Evolutionary conservation across 2,888 invertebrate species (phyloP).

Genomic region (Mythimna vitellina): DNA sequence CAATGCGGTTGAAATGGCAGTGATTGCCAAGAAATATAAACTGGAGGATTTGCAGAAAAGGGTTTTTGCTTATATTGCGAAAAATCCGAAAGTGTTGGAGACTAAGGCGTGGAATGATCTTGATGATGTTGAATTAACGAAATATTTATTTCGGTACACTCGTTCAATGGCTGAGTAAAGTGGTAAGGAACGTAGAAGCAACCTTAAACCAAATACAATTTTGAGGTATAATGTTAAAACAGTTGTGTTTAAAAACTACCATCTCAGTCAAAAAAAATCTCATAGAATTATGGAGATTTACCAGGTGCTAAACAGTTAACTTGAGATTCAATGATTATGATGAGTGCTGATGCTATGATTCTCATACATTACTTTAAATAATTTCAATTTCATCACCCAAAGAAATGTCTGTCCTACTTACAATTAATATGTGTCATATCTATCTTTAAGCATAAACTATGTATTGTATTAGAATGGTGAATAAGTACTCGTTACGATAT

Average conservation of each 20-base stretch:
- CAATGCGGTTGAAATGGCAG: slow-evolving; percentile 80
- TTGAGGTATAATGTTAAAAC: slow-evolving; percentile 18
- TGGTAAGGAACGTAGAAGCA: slow-evolving; percentile 23
- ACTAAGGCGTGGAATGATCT: slow-evolving; percentile 79
- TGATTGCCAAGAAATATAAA: slow-evolving; percentile 78
- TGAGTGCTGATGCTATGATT: background rate
- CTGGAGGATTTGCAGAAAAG: slow-evolving; percentile 71
- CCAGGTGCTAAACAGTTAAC: background rate
- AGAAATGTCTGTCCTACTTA: background rate
- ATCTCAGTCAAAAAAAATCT: background rate
- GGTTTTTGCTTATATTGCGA: slow-evolving; percentile 78
- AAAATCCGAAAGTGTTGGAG: slow-evolving; percentile 76
- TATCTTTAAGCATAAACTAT: background rate
- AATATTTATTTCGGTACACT: slow-evolving; percentile 74
- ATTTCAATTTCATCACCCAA: background rate
- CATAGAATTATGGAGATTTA: background rate
- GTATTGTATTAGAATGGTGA: background rate
- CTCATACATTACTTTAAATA: background rate
- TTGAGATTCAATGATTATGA: background rate
- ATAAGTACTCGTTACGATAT: too few relatives aligned
- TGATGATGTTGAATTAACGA: slow-evolving; percentile 79
- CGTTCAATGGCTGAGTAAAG: slow-evolving; percentile 51
- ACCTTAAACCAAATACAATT: slow-evolving; percentile 45
- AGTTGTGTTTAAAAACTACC: slow-evolving; percentile 11
- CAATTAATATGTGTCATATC: slow-evolving; percentile 1